Evolutionary conservation across 1,140 invertebrate genomes (phyloP).

Genomic region (Drosophila teissieri): DNA sequence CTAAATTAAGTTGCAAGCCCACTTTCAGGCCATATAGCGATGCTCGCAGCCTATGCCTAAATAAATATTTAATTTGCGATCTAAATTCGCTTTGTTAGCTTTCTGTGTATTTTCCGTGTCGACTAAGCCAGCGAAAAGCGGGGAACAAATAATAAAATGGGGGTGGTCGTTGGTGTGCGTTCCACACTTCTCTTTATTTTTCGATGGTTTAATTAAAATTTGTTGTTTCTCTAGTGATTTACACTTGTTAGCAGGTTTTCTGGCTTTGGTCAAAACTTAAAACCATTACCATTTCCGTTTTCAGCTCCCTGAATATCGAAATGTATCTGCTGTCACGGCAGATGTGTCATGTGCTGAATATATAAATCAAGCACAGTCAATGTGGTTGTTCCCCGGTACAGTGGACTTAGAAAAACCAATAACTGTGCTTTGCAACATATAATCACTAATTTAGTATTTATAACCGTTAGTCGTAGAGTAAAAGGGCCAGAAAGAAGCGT

Average conservation of each 20-base stretch:
- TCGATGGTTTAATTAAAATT: conserved; percentile 36
- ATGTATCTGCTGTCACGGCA: conserved; percentile 36
- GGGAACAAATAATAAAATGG: conserved; percentile 15
- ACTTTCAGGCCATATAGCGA: conserved; percentile 5
- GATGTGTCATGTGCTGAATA: conserved; percentile 62
- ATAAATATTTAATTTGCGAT: conserved; percentile 41
- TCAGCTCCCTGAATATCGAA: conserved; percentile 48
- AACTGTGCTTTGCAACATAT: neutral
- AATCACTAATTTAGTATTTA: neutral
- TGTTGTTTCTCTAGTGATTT: conserved; percentile 36
- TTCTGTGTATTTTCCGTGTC: conserved; percentile 15
- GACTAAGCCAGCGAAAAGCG: neutral
- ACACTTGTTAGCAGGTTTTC: conserved; percentile 36
- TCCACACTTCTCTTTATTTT: conserved; percentile 28
- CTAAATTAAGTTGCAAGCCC: conserved; percentile 50
- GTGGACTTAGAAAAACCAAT: conserved; percentile 19
- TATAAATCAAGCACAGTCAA: conserved; percentile 60
- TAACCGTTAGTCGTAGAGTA: no score
- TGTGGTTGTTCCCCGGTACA: conserved; percentile 33
- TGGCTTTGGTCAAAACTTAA: conserved; percentile 50
- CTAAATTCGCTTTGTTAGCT: conserved; percentile 50
- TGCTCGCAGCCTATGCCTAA: neutral
- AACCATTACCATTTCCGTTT: conserved; percentile 74
- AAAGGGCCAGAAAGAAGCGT: no score
- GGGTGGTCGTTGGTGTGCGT: conserved; percentile 25